These are phyloP conservation scores for Labia minor DNA, from an alignment of 2,888 invertebrate species.

Conservation along the genomic window DNA sequence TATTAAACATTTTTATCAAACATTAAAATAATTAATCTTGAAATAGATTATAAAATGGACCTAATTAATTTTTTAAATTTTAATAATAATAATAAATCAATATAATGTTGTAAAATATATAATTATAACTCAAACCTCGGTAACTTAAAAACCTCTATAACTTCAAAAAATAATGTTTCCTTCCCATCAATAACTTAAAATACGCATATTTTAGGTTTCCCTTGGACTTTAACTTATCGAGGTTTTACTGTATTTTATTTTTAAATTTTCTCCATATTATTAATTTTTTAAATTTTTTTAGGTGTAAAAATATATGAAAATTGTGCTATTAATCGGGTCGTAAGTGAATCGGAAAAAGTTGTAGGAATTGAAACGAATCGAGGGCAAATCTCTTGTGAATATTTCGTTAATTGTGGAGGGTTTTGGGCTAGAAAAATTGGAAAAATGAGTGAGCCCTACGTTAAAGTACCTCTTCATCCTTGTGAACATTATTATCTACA, in stretches of 20 bases:
- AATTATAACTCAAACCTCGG: too few relatives aligned
- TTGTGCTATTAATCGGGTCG: conserved; percentile 58
- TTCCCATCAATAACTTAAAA: too few relatives aligned
- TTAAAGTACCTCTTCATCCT: conserved; percentile 79
- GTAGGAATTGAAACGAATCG: conserved; percentile 63
- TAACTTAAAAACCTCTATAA: too few relatives aligned
- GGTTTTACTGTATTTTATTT: not conserved
- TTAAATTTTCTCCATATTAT: conserved; percentile 4
- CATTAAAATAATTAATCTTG: not conserved
- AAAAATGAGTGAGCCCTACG: conserved; percentile 68
- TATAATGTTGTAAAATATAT: too few relatives aligned
- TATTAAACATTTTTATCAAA: conserved; percentile 15
- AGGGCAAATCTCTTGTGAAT: conserved; percentile 71
- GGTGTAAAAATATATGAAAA: conserved; percentile 70
- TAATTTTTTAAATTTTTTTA: conserved; percentile 33
- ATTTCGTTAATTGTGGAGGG: conserved; percentile 91
- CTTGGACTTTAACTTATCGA: too few relatives aligned
- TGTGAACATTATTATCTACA: conserved; percentile 90
- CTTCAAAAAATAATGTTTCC: too few relatives aligned
- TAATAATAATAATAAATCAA: too few relatives aligned
- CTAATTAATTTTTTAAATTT: too few relatives aligned
- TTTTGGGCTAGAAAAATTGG: conserved; percentile 90
- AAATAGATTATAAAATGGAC: not conserved
- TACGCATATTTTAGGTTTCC: too few relatives aligned
- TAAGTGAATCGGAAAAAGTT: conserved; percentile 55